Base-by-base conservation (phyloP, 2,888 invertebrate species). In the Adela reaumurella region DNA sequence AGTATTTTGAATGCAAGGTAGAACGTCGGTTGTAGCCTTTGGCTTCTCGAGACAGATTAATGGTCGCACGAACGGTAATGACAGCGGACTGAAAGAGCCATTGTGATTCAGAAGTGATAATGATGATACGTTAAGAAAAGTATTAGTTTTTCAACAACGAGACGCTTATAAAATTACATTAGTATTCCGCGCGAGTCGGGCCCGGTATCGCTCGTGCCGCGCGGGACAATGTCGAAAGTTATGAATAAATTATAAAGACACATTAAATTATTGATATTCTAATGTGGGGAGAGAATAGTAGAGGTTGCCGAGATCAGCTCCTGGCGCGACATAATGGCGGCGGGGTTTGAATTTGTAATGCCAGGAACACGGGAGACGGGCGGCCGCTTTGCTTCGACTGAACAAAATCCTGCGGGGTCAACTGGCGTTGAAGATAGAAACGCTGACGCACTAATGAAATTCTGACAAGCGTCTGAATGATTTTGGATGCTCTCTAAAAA, bases 201-300 rank as follows among this genome's bases (percentile, higher is more conserved):
- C 14, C 6, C 14, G 35, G 11, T 8, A 14, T 35, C 11, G 8
- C 4, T 8, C 35, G 35, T 35, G 11, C 14, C 35, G 11, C n/a
- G 35, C 35, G 35, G 67, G 62, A 62, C 59, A 45, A 19, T 29
- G 48, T 51, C 68, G 65, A 66, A 61, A 65, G 64, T 68, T 70
- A 69, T 71, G 77, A 76, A 77, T 78, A 78, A 62, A 73, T 77
- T 74, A 77, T 62, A 59, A 61, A 55, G 60, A 65, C 70, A 74
- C 74, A 78, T 78, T 77, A 78, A 77, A 77, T 78, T 78, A 78
- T 76, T 76, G 72, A 78, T 74, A 77, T 78, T 78, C 73, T 76
- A 78, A 78, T 78, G 16, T 71, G 61, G 64, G 72, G 74, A 24
- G 24, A 24, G 24, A 24, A 24, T 24, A 24, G 24, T 8, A 8